Evolutionary conservation across 1,140 invertebrate genomes (phyloP), one percentile per base, ranked within the genome.

Genomic region (Nymphalis io): DNA sequence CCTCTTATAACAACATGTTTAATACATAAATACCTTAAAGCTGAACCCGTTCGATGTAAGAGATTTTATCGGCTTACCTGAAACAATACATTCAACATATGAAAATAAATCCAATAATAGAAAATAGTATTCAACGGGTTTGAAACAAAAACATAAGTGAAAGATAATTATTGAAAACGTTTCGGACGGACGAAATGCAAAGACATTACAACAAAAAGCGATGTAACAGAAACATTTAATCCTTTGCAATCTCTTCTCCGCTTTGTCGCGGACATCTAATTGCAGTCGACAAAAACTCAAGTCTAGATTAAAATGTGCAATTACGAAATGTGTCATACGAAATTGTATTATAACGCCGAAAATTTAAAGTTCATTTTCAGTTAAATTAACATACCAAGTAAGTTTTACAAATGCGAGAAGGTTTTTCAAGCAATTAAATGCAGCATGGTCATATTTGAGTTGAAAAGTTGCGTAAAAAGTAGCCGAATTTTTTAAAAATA

Each of bases 161-260:
- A 63, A 58, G 33, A 63, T 51, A 62, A 63, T 59, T 48, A 73
- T n/a, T n/a, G 42, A 33, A 60, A 55, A 55, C 51, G 44, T 48
- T 73, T 46, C 46, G 59, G 33, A 44, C 46, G 59, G 33, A 44
- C 27, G 27, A 61, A n/a, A 27, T 20, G 20, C 66, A 53, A 16
- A 21, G 60, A 57, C 40, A 13, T 51, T 18, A 23, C 39, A 72
- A 78, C 73, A 76, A 74, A 80, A 79, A 68, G 53, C 69, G 8
- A n/a, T 60, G 79, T 79, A 80, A 85, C 81, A 76, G 80, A 83
- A 83, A 83, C 78, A 80, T 85, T 85, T 79, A 85, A 85, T 83
- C 78, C 81, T 79, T 81, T 80, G 71, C 70, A 75, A 82, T 79
- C 81, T 80, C 75, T 72, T 69, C 58, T 65, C 57, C 67, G 72